Conservation (phyloP, 2,888 invertebrate species). For the Platerodrilus igneus region DNA sequence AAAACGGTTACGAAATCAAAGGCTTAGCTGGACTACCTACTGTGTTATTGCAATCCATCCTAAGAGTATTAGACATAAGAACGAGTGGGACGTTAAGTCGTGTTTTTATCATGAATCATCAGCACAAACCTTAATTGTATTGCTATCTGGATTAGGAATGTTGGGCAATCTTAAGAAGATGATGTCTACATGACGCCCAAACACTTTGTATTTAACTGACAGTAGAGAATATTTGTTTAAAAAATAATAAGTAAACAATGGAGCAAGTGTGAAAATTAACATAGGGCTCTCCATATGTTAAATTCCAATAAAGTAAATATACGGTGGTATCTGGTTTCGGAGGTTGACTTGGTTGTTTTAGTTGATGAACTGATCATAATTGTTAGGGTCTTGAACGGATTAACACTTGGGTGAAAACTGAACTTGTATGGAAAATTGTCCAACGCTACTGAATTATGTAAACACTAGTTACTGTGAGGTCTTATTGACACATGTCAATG, state of each 20-base stretch:
- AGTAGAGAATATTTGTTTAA: conserved; percentile 22
- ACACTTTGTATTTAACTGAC: too few relatives aligned
- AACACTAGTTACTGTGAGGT: too few relatives aligned
- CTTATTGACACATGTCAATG: too few relatives aligned
- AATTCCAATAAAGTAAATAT: conserved; percentile 25
- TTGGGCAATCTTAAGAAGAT: too few relatives aligned
- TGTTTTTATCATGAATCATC: conserved; percentile 30
- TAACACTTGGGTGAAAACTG: too few relatives aligned
- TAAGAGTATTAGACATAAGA: conserved; percentile 22
- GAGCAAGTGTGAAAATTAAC: conserved; percentile 29
- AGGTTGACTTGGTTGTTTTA: too few relatives aligned
- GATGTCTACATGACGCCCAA: too few relatives aligned
- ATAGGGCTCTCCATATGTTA: conserved; percentile 20
- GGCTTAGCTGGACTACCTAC: conserved; percentile 20
- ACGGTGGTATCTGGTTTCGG: conserved; percentile 25
- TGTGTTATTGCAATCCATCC: conserved; percentile 13
- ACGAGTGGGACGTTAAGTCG: conserved; percentile 30
- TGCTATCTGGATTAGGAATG: conserved; percentile 17
- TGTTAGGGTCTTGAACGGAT: too few relatives aligned
- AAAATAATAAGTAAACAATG: conserved; percentile 22
- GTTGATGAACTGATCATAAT: too few relatives aligned
- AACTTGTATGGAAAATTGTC: too few relatives aligned
- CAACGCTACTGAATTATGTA: too few relatives aligned
- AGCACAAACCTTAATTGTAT: conserved; percentile 27
- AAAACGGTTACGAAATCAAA: too few relatives aligned